Percentiles rank a stretch among this genome's conserved stretches.
Evolutionary conservation across 2,113 vertebrate genomes (phyloP).

Genomic region (Puntigrus tetrazona): DNA sequence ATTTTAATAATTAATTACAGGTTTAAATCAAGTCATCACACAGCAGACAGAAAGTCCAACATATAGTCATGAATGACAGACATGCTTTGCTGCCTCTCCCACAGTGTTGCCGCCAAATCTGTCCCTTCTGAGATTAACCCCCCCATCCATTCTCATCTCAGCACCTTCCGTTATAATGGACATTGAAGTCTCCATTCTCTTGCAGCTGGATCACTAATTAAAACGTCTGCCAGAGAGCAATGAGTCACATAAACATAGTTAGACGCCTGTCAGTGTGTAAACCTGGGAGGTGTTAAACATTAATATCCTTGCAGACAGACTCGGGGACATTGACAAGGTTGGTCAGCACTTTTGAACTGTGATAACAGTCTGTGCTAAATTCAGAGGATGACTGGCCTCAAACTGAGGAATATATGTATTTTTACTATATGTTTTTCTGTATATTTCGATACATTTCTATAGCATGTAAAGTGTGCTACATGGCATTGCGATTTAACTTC

Average conservation of each 20-base stretch:
- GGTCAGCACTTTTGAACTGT: conserved; percentile 12
- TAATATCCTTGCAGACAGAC: not conserved
- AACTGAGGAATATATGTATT: not conserved
- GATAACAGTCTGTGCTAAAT: conserved; percentile 3
- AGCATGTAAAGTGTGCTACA: not conserved
- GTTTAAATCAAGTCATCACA: conserved; percentile 20
- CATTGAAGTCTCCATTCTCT: conserved; percentile 30
- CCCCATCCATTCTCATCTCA: not conserved
- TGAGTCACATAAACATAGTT: conserved; percentile 11
- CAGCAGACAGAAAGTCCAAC: not conserved
- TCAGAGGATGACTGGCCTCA: not conserved
- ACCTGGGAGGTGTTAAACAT: conserved; percentile 25
- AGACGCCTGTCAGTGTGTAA: not conserved
- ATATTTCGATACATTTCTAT: not conserved
- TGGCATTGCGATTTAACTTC: not conserved
- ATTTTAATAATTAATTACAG: conserved; percentile 1
- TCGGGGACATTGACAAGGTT: conserved; percentile 10
- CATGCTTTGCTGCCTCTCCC: not conserved
- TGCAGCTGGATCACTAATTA: conserved; percentile 44
- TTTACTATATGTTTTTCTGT: not conserved
- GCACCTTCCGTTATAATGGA: conserved; percentile 46
- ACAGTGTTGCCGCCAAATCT: not conserved
- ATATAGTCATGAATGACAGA: conserved; percentile 5
- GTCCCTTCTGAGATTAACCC: not conserved
- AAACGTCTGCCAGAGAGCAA: conserved; percentile 34